Base-by-base conservation (phyloP, 2,888 invertebrate genomes). In the Idaea aversata region DNA sequence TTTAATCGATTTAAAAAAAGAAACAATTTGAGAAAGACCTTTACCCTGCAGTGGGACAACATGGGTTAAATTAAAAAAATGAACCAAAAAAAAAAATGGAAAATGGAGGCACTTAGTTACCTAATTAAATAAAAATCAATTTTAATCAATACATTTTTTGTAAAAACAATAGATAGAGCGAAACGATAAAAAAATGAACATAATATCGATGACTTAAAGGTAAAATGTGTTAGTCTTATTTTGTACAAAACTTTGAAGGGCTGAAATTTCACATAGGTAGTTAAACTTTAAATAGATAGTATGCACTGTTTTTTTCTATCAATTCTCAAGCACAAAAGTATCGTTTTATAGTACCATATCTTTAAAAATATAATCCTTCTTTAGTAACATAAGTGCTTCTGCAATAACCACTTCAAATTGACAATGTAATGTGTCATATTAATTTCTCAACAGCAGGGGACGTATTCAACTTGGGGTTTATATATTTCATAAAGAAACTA, bases 361-460 rank as follows among this genome's bases (percentile, higher is more conserved):
- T 47, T 47, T 47, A 47, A 47, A 47, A 47, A 47, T 47, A 47
- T 47, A 47, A 47, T 47, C 47, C 47, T 5, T 47, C 47, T 47
- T 47, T 47, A 47, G 47, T 10, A 47, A 7, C 47, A 47, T 10
- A 47, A 58, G 58, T 58, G n/a, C 5, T 58, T 15, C 5, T 5
- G 58, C 5, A 16, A 79, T 77, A 79, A 82, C 86, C 87, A 90
- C 91, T 91, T 86, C 72, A 81, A 70, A 69, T 69, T 76, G 70
- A 87, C 85, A 90, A 88, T 87, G 74, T 70, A 70, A 83, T 79
- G 75, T 82, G 87, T 87, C 90, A 89, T 88, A 87, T 82, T 84
- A 79, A 78, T 80, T 80, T 74, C 72, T 38, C 69, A 71, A 73
- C 70, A 61, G 64, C 65, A 64, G 70, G 71, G 71, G 67, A 63